These are phyloP conservation scores for Rhimphoctona megacephalus DNA, from an alignment of 2,888 invertebrate species.

Conservation along the genomic window DNA sequence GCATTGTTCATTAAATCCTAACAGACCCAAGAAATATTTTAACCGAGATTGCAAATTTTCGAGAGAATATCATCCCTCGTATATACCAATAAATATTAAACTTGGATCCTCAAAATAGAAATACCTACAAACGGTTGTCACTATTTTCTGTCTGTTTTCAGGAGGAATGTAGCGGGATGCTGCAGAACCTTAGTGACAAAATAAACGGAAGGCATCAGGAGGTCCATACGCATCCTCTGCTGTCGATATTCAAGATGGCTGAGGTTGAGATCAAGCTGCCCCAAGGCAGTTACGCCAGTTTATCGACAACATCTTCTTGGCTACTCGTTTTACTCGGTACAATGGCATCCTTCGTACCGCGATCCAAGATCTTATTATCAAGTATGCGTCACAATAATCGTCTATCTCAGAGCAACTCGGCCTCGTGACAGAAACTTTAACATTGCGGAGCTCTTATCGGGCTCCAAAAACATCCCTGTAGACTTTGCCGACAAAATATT, in stretches of 20 bases:
- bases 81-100: neutral
- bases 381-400: constrained; percentile 56
- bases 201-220: constrained; percentile 94
- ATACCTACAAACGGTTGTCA: neutral
- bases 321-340: constrained; percentile 71
- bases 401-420: constrained; percentile 67
- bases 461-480: constrained; percentile 43
- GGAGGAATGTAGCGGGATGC: constrained; percentile 94
- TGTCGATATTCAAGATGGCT: constrained; percentile 96
- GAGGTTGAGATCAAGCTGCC: constrained; percentile 95
- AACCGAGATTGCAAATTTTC: constrained; percentile 62
- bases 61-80: neutral
- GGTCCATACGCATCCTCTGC: constrained; percentile 93
- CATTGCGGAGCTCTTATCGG: constrained; percentile 50
- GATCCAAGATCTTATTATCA: constrained; percentile 60
- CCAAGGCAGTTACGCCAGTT: constrained; percentile 86
- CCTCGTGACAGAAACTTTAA: constrained; percentile 79
- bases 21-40: constrained; percentile 62
- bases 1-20: constrained; percentile 64
- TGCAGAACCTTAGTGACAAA: constrained; percentile 93
- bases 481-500: constrained; percentile 50
- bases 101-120: neutral
- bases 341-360: constrained; percentile 64
- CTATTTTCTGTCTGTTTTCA: constrained; percentile 81
- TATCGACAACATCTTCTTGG: constrained; percentile 65